These are phyloP conservation scores for Leucozona laternaria DNA, from an alignment of 2,888 invertebrate species.

Conservation along the genomic window DNA sequence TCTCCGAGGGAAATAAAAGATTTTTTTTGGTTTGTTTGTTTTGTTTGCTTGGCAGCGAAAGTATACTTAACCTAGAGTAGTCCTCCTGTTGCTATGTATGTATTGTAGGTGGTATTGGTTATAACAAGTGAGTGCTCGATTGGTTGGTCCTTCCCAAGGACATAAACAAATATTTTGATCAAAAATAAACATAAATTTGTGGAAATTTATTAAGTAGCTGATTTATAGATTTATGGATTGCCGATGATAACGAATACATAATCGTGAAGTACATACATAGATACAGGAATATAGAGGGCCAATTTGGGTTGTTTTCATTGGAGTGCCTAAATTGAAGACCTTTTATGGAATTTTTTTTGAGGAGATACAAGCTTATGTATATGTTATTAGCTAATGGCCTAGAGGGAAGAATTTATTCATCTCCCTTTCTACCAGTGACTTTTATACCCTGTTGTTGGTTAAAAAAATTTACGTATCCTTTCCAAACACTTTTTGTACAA, in stretches of 20 bases:
- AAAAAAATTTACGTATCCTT: too few relatives aligned
- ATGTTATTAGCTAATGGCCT: too few relatives aligned
- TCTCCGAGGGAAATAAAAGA: background rate
- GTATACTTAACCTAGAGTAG: background rate
- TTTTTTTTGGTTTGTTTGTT: background rate
- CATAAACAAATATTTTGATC: slow-evolving; percentile 28
- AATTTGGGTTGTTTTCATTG: background rate
- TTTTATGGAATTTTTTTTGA: too few relatives aligned
- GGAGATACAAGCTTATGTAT: too few relatives aligned
- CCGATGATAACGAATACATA: background rate
- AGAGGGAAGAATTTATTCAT: too few relatives aligned
- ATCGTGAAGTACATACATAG: background rate
- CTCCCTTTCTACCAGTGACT: too few relatives aligned
- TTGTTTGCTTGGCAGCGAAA: slow-evolving; percentile 1
- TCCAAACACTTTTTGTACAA: too few relatives aligned
- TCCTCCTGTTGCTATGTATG: background rate
- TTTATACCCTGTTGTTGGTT: too few relatives aligned
- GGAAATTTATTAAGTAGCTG: slow-evolving; percentile 32
- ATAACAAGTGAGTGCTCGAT: slow-evolving; percentile 26
- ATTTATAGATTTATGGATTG: slow-evolving; percentile 1
- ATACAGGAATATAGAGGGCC: background rate
- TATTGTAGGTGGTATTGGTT: slow-evolving; percentile 15
- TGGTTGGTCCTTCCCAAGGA: slow-evolving; percentile 8
- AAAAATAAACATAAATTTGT: slow-evolving; percentile 45
- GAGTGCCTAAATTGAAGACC: background rate